phyloP scores from a whole-genome alignment of 2,113 vertebrate genomes.

The Eulemur rufifrons region DNA sequence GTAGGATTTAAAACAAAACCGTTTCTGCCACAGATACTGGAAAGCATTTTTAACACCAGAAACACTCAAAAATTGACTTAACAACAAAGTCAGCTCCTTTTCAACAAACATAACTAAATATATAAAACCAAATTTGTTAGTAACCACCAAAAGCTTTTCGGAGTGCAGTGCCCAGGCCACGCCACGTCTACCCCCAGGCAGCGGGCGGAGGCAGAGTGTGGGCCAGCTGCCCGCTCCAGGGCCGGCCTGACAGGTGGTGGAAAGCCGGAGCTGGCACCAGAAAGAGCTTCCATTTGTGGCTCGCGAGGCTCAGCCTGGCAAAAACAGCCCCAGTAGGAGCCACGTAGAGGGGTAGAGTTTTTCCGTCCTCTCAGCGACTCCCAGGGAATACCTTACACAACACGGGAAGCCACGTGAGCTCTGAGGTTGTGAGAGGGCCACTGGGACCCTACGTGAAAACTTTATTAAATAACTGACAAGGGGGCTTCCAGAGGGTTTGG shows the following conservation, averaged over 20 bases:
- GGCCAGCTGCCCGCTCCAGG: not conserved
- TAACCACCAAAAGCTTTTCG: not conserved
- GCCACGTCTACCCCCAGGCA: accelerated
- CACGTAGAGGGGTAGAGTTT: not conserved
- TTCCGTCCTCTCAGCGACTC: not conserved
- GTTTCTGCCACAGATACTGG: not conserved
- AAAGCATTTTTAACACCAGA: not conserved
- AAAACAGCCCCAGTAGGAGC: not conserved
- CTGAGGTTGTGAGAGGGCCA: not conserved
- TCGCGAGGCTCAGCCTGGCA: slow-evolving; percentile 11
- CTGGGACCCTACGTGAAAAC: not conserved
- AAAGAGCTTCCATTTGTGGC: slow-evolving; percentile 43
- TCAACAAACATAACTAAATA: not conserved
- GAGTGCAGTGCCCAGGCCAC: not conserved
- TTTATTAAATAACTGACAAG: not conserved
- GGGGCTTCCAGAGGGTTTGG: slow-evolving; percentile 1
- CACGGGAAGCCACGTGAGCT: not conserved
- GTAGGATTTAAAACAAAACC: not conserved
- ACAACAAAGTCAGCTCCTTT: not conserved
- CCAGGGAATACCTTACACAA: slow-evolving; percentile 23
- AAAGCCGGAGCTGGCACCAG: not conserved
- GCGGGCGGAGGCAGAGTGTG: not conserved
- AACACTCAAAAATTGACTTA: not conserved
- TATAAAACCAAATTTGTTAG: not conserved
- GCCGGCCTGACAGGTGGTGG: not conserved